phyloP scores from a whole-genome alignment of 2,888 invertebrate species.

The Himalopsyche anomala region DNA sequence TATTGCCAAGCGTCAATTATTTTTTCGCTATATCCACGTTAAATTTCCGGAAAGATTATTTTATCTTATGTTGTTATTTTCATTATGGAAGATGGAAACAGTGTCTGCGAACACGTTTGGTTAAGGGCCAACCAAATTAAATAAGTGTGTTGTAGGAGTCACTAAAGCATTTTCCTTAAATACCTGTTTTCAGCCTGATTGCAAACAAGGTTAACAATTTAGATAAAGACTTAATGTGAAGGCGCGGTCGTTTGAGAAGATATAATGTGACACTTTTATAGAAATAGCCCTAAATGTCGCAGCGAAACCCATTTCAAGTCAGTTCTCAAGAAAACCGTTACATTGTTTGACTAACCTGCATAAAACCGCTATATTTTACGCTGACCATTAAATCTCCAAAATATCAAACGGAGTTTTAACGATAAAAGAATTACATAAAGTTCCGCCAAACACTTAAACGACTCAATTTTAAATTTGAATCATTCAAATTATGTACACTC shows the following conservation, averaged over 20 bases:
- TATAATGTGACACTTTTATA: conserved; percentile 2
- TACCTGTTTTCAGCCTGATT: no score
- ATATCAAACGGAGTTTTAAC: background rate
- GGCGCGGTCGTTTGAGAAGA: conserved; percentile 11
- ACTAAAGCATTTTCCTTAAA: no score
- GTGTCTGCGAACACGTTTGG: background rate
- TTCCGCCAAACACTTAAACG: no score
- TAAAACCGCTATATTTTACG: background rate
- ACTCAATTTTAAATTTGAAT: no score
- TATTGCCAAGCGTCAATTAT: no score
- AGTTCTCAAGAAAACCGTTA: background rate
- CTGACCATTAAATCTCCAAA: background rate
- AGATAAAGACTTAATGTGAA: conserved; percentile 5
- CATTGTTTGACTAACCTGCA: background rate
- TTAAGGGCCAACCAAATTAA: no score
- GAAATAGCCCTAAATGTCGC: background rate
- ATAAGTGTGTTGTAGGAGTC: no score
- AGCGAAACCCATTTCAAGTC: background rate
- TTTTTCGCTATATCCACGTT: no score
- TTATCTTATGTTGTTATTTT: no score
- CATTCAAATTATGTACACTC: no score
- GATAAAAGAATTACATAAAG: background rate
- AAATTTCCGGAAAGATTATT: no score
- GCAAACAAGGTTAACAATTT: no score
- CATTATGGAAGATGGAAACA: background rate